Evolutionary conservation across 1,140 invertebrate species (phyloP), one percentile per base, ranked within the genome.

Genomic region (Drosophila nebulosa): DNA sequence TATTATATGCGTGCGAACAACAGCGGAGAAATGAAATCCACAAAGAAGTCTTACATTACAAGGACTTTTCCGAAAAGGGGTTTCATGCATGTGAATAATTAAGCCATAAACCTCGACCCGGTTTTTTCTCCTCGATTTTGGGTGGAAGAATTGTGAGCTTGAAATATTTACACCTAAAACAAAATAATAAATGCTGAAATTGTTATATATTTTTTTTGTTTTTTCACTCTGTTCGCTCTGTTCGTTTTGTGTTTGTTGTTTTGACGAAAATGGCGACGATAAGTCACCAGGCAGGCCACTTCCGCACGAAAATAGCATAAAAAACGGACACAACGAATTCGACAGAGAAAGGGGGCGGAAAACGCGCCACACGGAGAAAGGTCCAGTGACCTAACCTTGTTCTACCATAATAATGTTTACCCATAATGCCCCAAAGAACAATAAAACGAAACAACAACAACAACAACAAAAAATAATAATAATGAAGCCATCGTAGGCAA

Each of bases 41-140:
- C 52, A 55, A 55, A 55, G 10, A 14, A 26, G 51, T 27, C 51
- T 30, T 10, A 26, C 36, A 68, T 46, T 30, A 68, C 21, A 62
- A 64, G 50, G 69, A 42, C 12, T 27, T 16, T 58, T 60, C 46
- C 56, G 57, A 65, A 63, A 46, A 46, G 39, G 39, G 39, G 39
- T 88, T 88, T 88, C 83, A 88, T 88, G 83, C 84, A 88, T 83
- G 66, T 60, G 64, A 84, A 88, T 88, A 88, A 88, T 88, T 88
- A 88, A 88, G 83, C 83, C 77, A 83, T 88, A 88, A 88, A 83
- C 83, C 83, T 88, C 83, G 83, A 88, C 83, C 83, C 14, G 24
- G 52, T 55, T 55, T 88, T 83, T 76, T 86, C 88, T 69, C 65
- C 16, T 16, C 32, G 46, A 63, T 10, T 53, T 55, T 61, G 69